Evolutionary conservation across 2,113 vertebrate genomes (phyloP).

Genomic region (Lepisosteus osseus): DNA sequence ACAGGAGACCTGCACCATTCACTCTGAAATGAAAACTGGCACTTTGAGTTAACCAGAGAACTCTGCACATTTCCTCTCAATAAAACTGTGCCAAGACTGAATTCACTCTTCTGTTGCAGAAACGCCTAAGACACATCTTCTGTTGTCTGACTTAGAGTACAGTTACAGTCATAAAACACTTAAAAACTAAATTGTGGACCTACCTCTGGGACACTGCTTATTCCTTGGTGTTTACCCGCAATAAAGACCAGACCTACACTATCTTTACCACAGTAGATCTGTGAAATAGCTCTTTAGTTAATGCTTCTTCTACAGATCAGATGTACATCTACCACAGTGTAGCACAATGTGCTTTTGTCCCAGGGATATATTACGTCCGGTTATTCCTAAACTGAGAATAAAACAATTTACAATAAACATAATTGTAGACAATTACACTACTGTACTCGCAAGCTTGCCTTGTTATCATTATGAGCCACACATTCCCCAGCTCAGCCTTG

Average conservation of each 20-base stretch:
- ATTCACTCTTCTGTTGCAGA: neutral
- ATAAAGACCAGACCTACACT: neutral
- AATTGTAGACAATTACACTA: neutral
- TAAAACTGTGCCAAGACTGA: neutral
- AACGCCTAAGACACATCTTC: neutral
- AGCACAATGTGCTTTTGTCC: neutral
- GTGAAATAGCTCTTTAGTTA: no score
- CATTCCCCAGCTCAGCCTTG: neutral
- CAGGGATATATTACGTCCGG: slow-evolving; percentile 8
- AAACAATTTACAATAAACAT: neutral
- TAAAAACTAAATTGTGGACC: neutral
- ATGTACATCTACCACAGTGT: no score
- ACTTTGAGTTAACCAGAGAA: slow-evolving; percentile 9
- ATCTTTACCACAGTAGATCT: neutral
- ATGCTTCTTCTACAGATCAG: neutral
- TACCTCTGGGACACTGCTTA: neutral
- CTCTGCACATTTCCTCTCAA: neutral
- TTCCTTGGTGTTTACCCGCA: neutral
- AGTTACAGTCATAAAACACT: neutral
- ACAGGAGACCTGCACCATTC: slow-evolving; percentile 27
- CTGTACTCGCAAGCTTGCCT: neutral
- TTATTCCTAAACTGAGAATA: slow-evolving; percentile 12
- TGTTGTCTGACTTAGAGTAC: neutral
- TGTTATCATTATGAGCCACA: neutral
- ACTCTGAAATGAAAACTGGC: neutral